A percentile compares a stretch with the other conserved stretches of the same genome.
These are phyloP conservation scores for Betta splendens DNA, from an alignment of 2,797 vertebrate species.

Conservation along the genomic window DNA sequence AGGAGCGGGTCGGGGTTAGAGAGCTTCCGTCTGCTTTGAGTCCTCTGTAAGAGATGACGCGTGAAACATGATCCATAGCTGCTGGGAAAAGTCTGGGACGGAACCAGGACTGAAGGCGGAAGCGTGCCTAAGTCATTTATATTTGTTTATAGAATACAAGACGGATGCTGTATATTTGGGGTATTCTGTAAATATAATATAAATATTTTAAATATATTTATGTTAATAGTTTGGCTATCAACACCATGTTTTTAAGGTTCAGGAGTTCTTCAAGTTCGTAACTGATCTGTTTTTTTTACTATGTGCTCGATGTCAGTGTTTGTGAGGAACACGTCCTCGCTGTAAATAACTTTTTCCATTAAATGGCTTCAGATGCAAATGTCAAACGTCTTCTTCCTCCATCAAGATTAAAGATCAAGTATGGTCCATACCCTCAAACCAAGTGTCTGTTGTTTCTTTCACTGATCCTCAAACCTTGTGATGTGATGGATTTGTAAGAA, in stretches of 20 bases:
- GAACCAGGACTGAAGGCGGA: slow-evolving; percentile 46
- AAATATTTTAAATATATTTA: slow-evolving; percentile 83
- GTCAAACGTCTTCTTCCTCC: slow-evolving; percentile 59
- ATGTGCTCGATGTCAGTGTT: slow-evolving; percentile 70
- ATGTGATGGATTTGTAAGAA: not conserved
- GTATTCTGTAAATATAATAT: slow-evolving; percentile 86
- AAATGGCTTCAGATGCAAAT: slow-evolving; percentile 76
- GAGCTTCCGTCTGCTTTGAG: slow-evolving; percentile 25
- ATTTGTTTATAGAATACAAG: slow-evolving; percentile 82
- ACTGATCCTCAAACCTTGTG: not conserved
- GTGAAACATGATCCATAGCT: slow-evolving; percentile 39
- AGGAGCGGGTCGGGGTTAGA: slow-evolving; percentile 8
- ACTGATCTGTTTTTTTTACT: slow-evolving; percentile 77
- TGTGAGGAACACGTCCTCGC: slow-evolving; percentile 50
- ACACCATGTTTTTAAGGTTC: slow-evolving; percentile 76
- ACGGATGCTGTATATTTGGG: slow-evolving; percentile 77
- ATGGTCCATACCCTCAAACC: slow-evolving; percentile 28
- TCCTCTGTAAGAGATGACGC: slow-evolving; percentile 59
- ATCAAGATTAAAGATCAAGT: slow-evolving; percentile 73
- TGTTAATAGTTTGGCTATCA: slow-evolving; percentile 78
- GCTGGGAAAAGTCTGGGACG: slow-evolving; percentile 31
- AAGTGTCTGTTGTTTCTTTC: not conserved
- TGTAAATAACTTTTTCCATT: slow-evolving; percentile 82
- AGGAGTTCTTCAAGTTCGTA: slow-evolving; percentile 72
- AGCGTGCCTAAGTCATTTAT: slow-evolving; percentile 81